Evolutionary conservation across 92 coral and sea anemone genomes (phyloP).

Genomic region (Bergia sp.): DNA sequence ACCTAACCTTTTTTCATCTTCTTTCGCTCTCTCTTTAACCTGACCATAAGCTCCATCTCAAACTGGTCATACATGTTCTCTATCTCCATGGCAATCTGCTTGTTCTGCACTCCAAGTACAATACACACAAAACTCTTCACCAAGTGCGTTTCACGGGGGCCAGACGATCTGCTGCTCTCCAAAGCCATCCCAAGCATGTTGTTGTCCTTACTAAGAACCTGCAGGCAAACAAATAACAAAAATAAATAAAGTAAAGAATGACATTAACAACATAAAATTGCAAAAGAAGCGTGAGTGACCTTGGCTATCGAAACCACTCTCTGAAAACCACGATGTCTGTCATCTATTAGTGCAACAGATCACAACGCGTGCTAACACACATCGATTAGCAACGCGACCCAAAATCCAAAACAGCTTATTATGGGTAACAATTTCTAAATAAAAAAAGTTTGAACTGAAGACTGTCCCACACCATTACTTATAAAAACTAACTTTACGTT

Average conservation of each 20-base stretch:
- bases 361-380: no score
- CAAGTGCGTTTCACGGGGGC: not conserved
- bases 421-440: no score
- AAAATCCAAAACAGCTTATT: no score
- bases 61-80: conserved; percentile 86
- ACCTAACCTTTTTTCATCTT: conserved; percentile 57
- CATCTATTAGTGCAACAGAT: no score
- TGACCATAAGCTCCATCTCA: conserved; percentile 59
- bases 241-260: no score
- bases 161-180: conserved; percentile 42
- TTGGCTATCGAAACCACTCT: not conserved
- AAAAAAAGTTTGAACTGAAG: no score
- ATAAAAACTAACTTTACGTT: no score
- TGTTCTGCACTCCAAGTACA: conserved; percentile 87
- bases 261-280: no score
- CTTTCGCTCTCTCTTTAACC: conserved; percentile 66
- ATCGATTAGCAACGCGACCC: no score
- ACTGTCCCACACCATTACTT: no score
- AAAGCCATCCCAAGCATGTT: conserved; percentile 61
- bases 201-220: conserved; percentile 52
- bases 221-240: not conserved
- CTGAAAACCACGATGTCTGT: no score
- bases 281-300: no score
- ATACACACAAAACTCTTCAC: conserved; percentile 91
- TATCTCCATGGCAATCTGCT: conserved; percentile 77